Evolutionary conservation across 2,797 vertebrate species (phyloP), one percentile per base, ranked within the genome.

Genomic region (Lithobates pipiens): DNA sequence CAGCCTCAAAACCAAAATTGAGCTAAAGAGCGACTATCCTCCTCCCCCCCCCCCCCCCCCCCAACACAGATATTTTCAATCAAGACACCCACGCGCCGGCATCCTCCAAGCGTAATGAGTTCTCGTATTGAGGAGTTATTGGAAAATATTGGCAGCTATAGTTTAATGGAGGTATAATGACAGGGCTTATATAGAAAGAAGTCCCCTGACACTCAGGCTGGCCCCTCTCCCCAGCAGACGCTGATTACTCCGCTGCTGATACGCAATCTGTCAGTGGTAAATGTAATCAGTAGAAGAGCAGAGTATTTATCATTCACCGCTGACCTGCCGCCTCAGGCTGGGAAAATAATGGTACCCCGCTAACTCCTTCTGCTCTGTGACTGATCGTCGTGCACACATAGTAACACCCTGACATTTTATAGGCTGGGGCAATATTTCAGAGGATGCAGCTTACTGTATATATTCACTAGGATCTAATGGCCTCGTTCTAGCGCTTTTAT

Each of bases 221-320:
- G 36, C 74, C 75, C 54, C 54, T 82, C 79, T 70, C 54, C 76
- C 39, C 72, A 65, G 74, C 74, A 82, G 85, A 65, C 13, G 79
- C 68, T 73, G 85, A 77, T 82, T 86, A 86, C 76, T 71, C 73
- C 63, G 68, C 61, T 11, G 54, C 73, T 82, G 80, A 86, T 86
- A 54, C 75, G 82, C 68, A 81, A 78, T 74, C 85, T 86, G 85
- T 86, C 85, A 86, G 79, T 27, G 76, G 67, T 69, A 82, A 82
- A 86, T 82, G 78, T 82, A 86, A 82, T 82, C 79, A 82, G 67
- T 63, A 46, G 46, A 42, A 82, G 67, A 27, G 76, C 29, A 2
- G 65, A 42, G 85, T 76, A 86, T 86, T 86, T 86, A 82, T 82
- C 80, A 82, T 77, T 71, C 50, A 76, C 80, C 68, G 54, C 80